phyloP scores from a whole-genome alignment of 2,888 invertebrate genomes.

The Agrypnus murinus region DNA sequence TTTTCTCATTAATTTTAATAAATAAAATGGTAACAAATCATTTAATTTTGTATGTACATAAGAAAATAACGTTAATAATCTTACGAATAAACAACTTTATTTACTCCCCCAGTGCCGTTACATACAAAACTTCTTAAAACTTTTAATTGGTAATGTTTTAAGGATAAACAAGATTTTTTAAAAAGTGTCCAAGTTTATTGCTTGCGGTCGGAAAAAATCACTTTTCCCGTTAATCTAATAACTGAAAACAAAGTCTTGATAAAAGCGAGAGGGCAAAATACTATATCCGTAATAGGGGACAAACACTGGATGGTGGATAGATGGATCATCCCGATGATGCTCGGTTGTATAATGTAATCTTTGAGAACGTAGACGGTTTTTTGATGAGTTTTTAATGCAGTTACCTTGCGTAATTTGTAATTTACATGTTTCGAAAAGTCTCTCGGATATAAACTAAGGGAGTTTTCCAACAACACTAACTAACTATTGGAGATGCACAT shows the following conservation, averaged over 20 bases:
- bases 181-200: background rate
- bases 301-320: slow-evolving; percentile 11
- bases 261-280: slow-evolving; percentile 23
- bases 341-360: slow-evolving; percentile 31
- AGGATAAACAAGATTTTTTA: background rate
- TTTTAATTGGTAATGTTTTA: background rate
- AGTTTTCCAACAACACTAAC: background rate
- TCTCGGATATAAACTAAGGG: background rate
- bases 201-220: slow-evolving; percentile 8
- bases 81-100: too few species aligned
- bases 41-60: too few species aligned
- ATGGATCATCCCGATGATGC: background rate
- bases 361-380: slow-evolving; percentile 35
- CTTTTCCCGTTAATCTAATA: background rate
- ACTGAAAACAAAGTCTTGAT: slow-evolving; percentile 17
- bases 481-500: background rate
- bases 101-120: too few species aligned
- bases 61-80: too few species aligned
- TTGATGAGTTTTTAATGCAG: slow-evolving; percentile 46
- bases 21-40: too few species aligned
- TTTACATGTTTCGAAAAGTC: slow-evolving; percentile 27
- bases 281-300: slow-evolving; percentile 1
- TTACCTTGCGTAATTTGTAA: slow-evolving; percentile 40
- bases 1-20: too few species aligned
- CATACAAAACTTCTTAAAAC: too few species aligned